Conservation (phyloP, 2,797 vertebrate species). For the Tadarida brasiliensis region DNA sequence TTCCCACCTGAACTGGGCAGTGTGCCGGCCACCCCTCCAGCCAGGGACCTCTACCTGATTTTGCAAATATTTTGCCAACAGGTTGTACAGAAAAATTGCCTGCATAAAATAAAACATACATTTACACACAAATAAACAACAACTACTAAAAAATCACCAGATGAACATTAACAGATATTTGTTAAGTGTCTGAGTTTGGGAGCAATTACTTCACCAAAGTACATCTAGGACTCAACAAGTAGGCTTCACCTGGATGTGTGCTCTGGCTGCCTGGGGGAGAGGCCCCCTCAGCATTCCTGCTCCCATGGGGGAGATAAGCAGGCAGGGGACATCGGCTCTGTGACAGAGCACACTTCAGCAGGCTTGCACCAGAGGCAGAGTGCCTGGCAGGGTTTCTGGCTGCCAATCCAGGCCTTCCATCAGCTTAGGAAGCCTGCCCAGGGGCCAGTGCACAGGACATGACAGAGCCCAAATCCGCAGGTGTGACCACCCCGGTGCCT, state of each 20-base stretch:
- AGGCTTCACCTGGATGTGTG: fast-evolving
- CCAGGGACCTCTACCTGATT: slow-evolving; percentile 84
- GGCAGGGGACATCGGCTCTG: not conserved
- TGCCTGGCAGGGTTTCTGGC: not conserved
- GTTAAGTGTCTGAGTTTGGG: not conserved
- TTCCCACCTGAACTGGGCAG: not conserved
- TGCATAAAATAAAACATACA: slow-evolving; percentile 78
- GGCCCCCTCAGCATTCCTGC: not conserved
- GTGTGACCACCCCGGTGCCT: not conserved
- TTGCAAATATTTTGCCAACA: slow-evolving; percentile 89
- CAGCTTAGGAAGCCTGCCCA: not conserved
- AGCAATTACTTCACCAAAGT: not conserved
- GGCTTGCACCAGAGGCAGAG: not conserved
- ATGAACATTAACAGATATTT: not conserved
- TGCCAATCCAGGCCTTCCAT: fast-evolving
- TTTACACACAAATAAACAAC: not conserved
- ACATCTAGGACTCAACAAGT: not conserved
- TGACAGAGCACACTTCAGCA: fast-evolving
- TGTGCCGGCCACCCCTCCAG: not conserved
- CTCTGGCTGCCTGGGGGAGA: not conserved
- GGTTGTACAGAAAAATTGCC: slow-evolving; percentile 91
- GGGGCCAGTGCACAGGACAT: not conserved
- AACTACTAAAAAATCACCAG: not conserved
- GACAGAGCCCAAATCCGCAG: not conserved
- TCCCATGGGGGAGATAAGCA: not conserved